These are phyloP conservation scores for Koerneria pararmatus DNA, from an alignment of 2,888 invertebrate genomes.

Conservation along the genomic window DNA sequence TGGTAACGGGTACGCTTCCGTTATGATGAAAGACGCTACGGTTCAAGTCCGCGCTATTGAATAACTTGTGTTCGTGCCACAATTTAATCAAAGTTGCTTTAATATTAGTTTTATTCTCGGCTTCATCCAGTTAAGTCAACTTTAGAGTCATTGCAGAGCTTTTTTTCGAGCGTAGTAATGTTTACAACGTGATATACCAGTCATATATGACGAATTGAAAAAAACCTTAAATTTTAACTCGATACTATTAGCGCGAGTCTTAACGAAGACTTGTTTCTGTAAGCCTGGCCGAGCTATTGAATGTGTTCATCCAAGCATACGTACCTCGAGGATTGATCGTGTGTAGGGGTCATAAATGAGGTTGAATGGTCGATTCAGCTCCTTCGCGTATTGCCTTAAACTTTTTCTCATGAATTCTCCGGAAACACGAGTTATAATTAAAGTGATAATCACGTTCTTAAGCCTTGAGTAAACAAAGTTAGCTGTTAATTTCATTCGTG, in stretches of 20 bases:
- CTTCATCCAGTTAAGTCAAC: too few relatives aligned
- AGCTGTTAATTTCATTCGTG: too few relatives aligned
- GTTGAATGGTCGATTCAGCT: conserved; percentile 43
- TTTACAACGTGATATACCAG: not conserved
- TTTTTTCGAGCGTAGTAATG: too few relatives aligned
- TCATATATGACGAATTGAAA: not conserved
- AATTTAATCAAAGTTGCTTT: too few relatives aligned
- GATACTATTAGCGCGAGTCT: not conserved
- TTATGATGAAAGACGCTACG: not conserved
- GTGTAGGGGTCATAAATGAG: conserved; percentile 55
- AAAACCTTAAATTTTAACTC: not conserved
- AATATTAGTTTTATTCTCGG: too few relatives aligned
- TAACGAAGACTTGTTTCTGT: not conserved
- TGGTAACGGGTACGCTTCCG: not conserved
- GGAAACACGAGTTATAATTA: too few relatives aligned
- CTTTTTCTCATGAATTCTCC: not conserved
- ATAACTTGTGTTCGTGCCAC: too few relatives aligned
- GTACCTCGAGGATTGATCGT: conserved; percentile 35
- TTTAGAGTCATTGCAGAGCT: too few relatives aligned
- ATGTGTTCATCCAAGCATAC: not conserved
- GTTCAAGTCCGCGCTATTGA: too few relatives aligned
- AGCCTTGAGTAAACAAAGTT: too few relatives aligned
- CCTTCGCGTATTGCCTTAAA: conserved; percentile 45
- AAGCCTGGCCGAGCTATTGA: not conserved
- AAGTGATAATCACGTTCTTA: too few relatives aligned